phyloP scores from a whole-genome alignment of 2,888 invertebrate species.

The Nyleta sp. region DNA sequence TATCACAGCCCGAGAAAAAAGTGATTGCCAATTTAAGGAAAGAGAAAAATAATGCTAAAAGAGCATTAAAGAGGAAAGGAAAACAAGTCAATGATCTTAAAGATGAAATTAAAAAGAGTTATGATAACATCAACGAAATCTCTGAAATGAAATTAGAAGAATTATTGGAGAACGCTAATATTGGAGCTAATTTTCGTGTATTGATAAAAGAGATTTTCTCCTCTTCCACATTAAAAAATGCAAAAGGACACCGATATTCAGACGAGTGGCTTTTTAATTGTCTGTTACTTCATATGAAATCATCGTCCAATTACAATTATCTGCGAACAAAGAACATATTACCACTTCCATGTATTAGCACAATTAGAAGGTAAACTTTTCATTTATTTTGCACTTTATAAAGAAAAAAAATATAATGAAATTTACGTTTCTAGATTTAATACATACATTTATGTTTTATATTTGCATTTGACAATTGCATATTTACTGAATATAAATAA shows the following conservation, averaged over 20 bases:
- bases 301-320: slow-evolving; percentile 13
- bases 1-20: too few species aligned
- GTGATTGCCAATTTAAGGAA: too few species aligned
- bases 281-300: slow-evolving; percentile 21
- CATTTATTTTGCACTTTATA: too few species aligned
- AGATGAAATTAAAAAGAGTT: neutral
- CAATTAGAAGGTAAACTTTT: slow-evolving; percentile 25
- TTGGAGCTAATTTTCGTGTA: neutral
- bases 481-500: too few species aligned
- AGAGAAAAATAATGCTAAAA: neutral
- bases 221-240: neutral
- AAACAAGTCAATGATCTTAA: neutral
- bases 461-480: too few species aligned
- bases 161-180: slow-evolving; percentile 2
- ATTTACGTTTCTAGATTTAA: neutral
- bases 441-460: neutral
- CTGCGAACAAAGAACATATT: slow-evolving; percentile 7
- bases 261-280: slow-evolving; percentile 22
- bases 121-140: neutral
- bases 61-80: neutral
- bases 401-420: too few species aligned
- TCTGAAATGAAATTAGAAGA: slow-evolving; percentile 8
- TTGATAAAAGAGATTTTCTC: slow-evolving; percentile 16
- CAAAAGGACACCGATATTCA: slow-evolving; percentile 8
- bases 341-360: slow-evolving; percentile 19